A percentile compares a stretch with the other conserved stretches of the same genome.
phyloP scores from a whole-genome alignment of 53 echinoderm and acorn worm species.

The Astropecten irregularis region DNA sequence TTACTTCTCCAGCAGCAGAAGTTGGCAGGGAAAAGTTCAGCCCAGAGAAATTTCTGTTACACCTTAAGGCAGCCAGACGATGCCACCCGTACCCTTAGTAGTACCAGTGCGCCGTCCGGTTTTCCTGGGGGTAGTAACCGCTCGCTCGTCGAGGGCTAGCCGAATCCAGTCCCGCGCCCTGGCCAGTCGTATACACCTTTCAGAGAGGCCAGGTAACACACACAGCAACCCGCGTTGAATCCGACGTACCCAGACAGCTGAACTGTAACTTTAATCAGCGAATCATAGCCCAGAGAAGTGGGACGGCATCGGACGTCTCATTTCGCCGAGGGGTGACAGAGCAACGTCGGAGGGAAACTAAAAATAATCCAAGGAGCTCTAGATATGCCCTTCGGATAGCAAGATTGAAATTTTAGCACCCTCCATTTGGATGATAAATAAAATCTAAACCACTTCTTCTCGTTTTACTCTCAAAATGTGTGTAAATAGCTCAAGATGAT shows the following conservation, averaged over 20 bases:
- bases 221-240: background rate
- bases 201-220: slow-evolving; percentile 10
- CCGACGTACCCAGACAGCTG: slow-evolving; percentile 47
- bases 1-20: no score
- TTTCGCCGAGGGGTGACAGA: slow-evolving; percentile 3
- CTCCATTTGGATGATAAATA: background rate
- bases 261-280: slow-evolving; percentile 49
- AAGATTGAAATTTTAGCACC: slow-evolving; percentile 8
- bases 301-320: slow-evolving; percentile 29
- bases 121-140: slow-evolving; percentile 39
- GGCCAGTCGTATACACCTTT: slow-evolving; percentile 44
- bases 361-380: background rate
- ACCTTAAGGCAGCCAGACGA: slow-evolving; percentile 53
- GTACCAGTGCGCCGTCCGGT: slow-evolving; percentile 47
- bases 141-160: slow-evolving; percentile 2
- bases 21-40: slow-evolving; percentile 17
- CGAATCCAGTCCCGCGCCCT: slow-evolving; percentile 42
- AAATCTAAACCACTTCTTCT: background rate
- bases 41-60: background rate
- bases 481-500: background rate
- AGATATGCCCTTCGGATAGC: background rate
- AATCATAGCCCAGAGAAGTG: slow-evolving; percentile 55
- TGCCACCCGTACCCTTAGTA: slow-evolving; percentile 28
- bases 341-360: slow-evolving; percentile 27
- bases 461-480: background rate